Evolutionary conservation across 2,888 invertebrate species (phyloP).

Genomic region (Parnassius orleans): DNA sequence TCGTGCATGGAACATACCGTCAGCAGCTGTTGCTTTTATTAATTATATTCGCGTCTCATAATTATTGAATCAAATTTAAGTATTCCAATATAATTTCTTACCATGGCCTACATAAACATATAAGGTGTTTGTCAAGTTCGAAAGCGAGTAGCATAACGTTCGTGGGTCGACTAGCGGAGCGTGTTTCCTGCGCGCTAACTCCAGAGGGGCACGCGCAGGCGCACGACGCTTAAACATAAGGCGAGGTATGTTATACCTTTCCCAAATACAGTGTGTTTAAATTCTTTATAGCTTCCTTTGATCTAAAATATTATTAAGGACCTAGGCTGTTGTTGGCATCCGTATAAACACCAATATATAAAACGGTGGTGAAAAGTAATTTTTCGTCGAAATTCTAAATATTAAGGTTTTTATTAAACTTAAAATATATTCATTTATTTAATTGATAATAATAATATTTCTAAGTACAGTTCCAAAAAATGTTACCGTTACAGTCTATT

Average conservation of each 20-base stretch:
- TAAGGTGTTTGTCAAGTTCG: conserved; percentile 54
- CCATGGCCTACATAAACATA: conserved; percentile 55
- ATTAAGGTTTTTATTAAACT: too few species aligned
- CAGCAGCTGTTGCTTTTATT: too few species aligned
- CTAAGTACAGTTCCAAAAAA: too few species aligned
- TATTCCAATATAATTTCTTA: conserved; percentile 25
- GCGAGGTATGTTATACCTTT: conserved; percentile 42
- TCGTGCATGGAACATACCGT: too few species aligned
- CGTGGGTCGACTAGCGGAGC: conserved; percentile 53
- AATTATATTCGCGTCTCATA: too few species aligned
- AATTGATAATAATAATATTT: too few species aligned
- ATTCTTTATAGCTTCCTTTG: conserved; percentile 31
- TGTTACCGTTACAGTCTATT: too few species aligned
- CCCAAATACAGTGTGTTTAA: conserved; percentile 47
- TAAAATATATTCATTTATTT: too few species aligned
- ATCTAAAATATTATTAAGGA: conserved; percentile 4
- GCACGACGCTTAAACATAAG: conserved; percentile 51
- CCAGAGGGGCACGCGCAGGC: conserved; percentile 43
- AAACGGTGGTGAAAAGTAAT: too few species aligned
- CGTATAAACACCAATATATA: too few species aligned
- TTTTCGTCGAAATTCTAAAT: too few species aligned
- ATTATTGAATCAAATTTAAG: background rate
- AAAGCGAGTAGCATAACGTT: conserved; percentile 41
- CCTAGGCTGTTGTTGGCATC: too few species aligned
- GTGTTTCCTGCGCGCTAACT: conserved; percentile 64